Evolutionary conservation across 35 echinoderm and acorn worm species (phyloP).

Genomic region (Apostichopus parvimensis): DNA sequence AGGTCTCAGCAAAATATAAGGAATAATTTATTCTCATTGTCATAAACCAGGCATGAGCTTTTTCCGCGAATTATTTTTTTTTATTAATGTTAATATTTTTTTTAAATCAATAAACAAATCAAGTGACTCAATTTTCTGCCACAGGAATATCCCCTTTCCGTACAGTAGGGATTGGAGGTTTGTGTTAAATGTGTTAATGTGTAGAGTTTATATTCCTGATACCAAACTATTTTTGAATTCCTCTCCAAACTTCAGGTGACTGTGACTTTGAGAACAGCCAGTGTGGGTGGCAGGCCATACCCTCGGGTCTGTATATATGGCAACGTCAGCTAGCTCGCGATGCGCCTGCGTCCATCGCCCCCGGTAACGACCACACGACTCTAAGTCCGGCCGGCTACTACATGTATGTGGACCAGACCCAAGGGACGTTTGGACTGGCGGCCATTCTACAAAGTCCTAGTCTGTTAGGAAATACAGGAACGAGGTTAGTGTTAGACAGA

Average conservation of each 20-base stretch:
- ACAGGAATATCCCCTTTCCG: too few species aligned
- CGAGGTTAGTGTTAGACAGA: slow-evolving; percentile 51
- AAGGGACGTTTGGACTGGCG: slow-evolving; percentile 72
- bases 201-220: too few species aligned
- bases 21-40: too few species aligned
- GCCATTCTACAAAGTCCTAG: slow-evolving; percentile 67
- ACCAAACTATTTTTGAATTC: too few species aligned
- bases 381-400: slow-evolving; percentile 66
- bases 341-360: slow-evolving; percentile 43
- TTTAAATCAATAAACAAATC: too few species aligned
- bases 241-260: slow-evolving; percentile 53
- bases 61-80: too few species aligned
- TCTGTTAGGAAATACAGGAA: slow-evolving; percentile 67
- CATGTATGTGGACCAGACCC: slow-evolving; percentile 91
- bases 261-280: slow-evolving; percentile 88
- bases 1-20: too few species aligned
- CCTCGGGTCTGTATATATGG: slow-evolving; percentile 79
- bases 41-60: too few species aligned
- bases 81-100: too few species aligned
- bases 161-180: too few species aligned
- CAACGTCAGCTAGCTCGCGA: slow-evolving; percentile 41
- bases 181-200: too few species aligned
- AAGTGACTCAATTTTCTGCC: too few species aligned
- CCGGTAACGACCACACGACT: slow-evolving; percentile 72
- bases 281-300: slow-evolving; percentile 78